Base-by-base conservation (phyloP, 2,888 invertebrate genomes). In the Drosophila neotestacea region DNA sequence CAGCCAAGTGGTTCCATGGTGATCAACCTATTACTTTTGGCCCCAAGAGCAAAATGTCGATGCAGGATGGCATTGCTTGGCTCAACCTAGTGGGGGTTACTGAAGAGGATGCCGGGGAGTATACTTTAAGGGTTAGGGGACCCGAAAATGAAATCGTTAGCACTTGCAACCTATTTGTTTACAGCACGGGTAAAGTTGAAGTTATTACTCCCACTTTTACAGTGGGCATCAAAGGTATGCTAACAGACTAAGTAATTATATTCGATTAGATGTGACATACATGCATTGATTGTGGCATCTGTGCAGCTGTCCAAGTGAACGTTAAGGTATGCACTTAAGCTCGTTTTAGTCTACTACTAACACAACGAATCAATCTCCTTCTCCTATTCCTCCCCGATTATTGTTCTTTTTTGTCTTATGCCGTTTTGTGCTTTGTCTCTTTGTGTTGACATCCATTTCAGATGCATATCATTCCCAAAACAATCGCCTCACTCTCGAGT, bases 61-160 rank as follows among this genome's bases (percentile, higher is more conserved):
- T 94, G 73, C 93, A 94, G 28, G 95, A 96, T 86, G 96, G 96
- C 5, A 93, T 96, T 55, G 95, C 96, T 22, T 96, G 95, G 73
- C 91, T 97, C 51, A 96, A 97, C 92, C 94, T 97, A 28, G 92
- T 95, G 9, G 95, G 95, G 69, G 95, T 95, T 0, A 93, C 94
- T 0, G 94, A 95, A 0, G 94, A 94, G 63, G 97, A 97, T 90
- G 94, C 95, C 10, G 97, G 96, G 11, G 95, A 96, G 86, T 97
- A 97, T 84, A 95, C 95, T 5, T 96, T 97, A 84, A 93, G 95
- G 3, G 97, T 96, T 10, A 94, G 94, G 79, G 97, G 97, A 90
- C 93, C 94, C 47, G 94, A 96, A 79, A 97, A 97, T 41, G 94
- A 95, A 58, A 93, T 95, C 5, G 94, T 94, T 34, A 95, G 96